Evolutionary conservation across 1,140 invertebrate species (phyloP), one percentile per base, ranked within the genome.

Genomic region (Drosophila tropicalis): DNA sequence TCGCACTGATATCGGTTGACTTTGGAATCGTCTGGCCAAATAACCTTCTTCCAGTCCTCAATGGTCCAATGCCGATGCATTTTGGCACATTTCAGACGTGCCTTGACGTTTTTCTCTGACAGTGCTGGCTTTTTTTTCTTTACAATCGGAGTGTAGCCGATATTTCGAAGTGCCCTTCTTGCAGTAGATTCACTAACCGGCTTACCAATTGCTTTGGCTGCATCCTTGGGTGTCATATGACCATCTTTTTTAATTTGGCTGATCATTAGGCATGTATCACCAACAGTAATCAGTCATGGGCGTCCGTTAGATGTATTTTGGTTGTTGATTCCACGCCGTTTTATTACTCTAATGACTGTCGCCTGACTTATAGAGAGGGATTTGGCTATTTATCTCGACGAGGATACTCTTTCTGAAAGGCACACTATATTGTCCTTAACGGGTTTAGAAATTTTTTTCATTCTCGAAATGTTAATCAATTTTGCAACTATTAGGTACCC

Each of bases 91-190:
- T 51, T 29, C 32, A 67, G 17, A 2, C 51, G 41, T 10, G 40
- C 67, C 32, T 56, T 70, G 6, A 70, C 61, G 32, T 70, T 70
- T 55, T 57, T 70, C 10, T 63, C 67, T 19, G 67, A 70, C n/a
- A 70, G 55, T 17, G 47, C 67, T 29, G 60, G 67, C 56, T 63
- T 69, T 7, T n/a, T n/a, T 58, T 67, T 66, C 56, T 44, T 41
- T 36, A 36, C 34, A 36, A 36, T 36, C 34, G 34, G 7, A 36
- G 34, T 36, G 34, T 36, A 36, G 34, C 34, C 34, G 34, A 36
- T 36, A 36, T 36, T 10, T 36, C 34, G 34, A 36, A 36, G 34
- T 36, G 34, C 34, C 34, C 22, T 36, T 36, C 34, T 36, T 36
- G 34, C 34, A 36, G 34, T 36, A 36, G 22, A 22, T 22, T 22